Conservation (phyloP, 1,140 invertebrate genomes). For the Oncopodura yosiiana region DNA sequence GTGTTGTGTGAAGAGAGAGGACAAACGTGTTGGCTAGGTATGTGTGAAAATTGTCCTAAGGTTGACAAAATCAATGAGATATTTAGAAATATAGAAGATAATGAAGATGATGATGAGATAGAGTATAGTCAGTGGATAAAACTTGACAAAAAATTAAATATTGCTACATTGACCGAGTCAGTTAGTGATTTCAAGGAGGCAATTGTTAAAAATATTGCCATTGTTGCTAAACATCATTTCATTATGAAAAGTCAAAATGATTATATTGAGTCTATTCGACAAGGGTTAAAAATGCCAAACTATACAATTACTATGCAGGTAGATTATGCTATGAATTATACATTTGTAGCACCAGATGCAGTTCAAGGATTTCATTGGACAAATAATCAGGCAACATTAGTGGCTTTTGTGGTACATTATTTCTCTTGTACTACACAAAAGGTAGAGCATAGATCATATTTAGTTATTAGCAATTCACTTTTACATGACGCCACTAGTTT, state of each 20-base stretch:
- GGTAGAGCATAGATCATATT: not conserved
- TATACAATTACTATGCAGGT: conserved; percentile 5
- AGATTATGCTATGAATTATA: conserved; percentile 35
- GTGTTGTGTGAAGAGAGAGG: not conserved
- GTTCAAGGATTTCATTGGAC: conserved; percentile 28
- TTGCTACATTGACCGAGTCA: not conserved
- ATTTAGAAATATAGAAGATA: not conserved
- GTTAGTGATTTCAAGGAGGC: not conserved
- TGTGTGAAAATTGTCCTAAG: conserved; percentile 2
- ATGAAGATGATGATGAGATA: not conserved
- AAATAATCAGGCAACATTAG: conserved; percentile 33
- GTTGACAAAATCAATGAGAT: not conserved
- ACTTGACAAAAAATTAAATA: not conserved
- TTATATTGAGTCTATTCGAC: conserved; percentile 5
- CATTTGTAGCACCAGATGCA: conserved; percentile 29
- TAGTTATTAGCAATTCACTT: conserved; percentile 8
- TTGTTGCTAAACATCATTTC: not conserved
- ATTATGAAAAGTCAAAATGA: conserved; percentile 2
- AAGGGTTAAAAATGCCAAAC: conserved; percentile 10
- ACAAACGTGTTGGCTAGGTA: not conserved
- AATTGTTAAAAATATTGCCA: not conserved
- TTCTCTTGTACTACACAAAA: not conserved
- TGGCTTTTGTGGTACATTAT: conserved; percentile 29
- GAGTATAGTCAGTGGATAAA: not conserved
- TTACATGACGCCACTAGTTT: conserved; percentile 6